Conservation (phyloP, 2,113 vertebrate species). For the Myotis brandtii region DNA sequence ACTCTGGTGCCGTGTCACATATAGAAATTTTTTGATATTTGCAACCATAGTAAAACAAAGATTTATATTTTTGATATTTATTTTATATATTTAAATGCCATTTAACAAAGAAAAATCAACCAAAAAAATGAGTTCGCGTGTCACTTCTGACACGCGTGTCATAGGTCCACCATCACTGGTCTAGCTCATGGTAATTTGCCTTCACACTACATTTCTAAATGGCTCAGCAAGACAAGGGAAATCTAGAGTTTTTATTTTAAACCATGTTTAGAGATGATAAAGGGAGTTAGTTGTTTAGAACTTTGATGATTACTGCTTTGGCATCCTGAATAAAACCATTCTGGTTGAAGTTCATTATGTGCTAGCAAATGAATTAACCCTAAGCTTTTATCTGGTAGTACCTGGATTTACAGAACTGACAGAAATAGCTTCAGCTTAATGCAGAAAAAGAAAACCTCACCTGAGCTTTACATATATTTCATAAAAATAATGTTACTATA, state of each 20-base stretch:
- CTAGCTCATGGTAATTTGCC: not conserved
- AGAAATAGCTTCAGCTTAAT: not conserved
- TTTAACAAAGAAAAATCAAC: no score
- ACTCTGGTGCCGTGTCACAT: no score
- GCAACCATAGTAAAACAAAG: no score
- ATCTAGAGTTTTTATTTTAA: not conserved
- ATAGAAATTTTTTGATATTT: no score
- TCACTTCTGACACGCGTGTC: no score
- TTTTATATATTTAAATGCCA: no score
- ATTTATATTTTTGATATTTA: no score
- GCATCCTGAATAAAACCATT: not conserved
- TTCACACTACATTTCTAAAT: not conserved
- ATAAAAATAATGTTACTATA: not conserved
- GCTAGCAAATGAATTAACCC: not conserved
- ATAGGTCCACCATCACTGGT: no score
- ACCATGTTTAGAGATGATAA: not conserved
- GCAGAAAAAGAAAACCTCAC: not conserved
- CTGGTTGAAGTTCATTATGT: not conserved
- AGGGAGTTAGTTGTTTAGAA: not conserved
- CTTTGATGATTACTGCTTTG: not conserved
- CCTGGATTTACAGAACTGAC: not conserved
- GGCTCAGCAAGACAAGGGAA: not conserved
- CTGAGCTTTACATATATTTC: not conserved
- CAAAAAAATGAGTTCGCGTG: no score
- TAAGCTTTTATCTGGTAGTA: not conserved